Conservation (phyloP, 2,113 vertebrate species). For the Grammomys surdaster region DNA sequence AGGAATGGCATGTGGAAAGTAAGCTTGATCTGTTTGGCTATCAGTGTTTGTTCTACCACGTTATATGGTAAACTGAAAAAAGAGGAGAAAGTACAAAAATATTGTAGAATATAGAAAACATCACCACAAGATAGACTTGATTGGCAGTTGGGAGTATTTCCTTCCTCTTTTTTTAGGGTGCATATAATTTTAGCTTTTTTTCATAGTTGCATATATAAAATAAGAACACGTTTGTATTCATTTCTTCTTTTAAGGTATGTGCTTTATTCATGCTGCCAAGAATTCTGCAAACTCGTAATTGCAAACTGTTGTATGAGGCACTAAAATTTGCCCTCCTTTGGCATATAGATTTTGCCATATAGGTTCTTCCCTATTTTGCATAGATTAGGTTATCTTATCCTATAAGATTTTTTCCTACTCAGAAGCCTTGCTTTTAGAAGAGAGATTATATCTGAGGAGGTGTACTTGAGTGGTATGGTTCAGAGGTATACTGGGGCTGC, state of each 20-base stretch:
- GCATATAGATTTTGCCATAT: neutral
- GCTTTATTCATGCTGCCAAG: neutral
- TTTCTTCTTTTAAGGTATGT: neutral
- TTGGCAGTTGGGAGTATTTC: neutral
- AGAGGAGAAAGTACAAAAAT: neutral
- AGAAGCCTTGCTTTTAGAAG: neutral
- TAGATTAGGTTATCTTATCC: neutral
- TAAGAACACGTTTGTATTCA: neutral
- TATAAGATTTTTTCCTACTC: neutral
- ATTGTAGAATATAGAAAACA: slow-evolving; percentile 36
- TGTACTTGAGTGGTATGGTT: neutral
- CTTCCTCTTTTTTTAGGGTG: neutral
- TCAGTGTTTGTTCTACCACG: neutral
- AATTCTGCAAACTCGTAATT: slow-evolving; percentile 25
- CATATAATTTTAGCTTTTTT: slow-evolving; percentile 42
- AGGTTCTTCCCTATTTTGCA: slow-evolving; percentile 37
- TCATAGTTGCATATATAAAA: neutral
- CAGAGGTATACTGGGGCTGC: neutral
- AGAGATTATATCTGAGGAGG: neutral
- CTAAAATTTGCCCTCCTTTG: slow-evolving; percentile 19
- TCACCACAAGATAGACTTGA: neutral
- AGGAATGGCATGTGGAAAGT: slow-evolving; percentile 2
- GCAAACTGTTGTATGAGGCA: neutral
- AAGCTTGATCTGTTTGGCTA: neutral
- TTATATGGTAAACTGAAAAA: neutral